Evolutionary conservation across 1,140 invertebrate genomes (phyloP).

Genomic region (Neuroterus valhalla): DNA sequence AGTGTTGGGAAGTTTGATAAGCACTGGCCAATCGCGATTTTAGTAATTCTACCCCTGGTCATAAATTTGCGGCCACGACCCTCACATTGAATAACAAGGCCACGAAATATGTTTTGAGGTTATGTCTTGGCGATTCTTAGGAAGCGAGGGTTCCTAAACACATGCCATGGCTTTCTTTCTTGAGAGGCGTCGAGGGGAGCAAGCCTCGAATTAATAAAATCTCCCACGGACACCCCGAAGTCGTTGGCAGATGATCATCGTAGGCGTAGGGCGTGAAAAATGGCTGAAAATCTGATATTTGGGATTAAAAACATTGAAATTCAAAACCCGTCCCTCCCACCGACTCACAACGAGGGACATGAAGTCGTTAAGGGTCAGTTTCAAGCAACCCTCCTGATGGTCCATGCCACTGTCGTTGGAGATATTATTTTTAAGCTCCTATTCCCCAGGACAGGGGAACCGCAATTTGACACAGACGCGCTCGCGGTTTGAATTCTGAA

Average conservation of each 20-base stretch:
- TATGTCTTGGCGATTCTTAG: constrained; percentile 47
- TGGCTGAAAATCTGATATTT: constrained; percentile 75
- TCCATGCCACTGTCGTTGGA: constrained; percentile 50
- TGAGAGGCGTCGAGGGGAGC: constrained; percentile 46
- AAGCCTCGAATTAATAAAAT: constrained; percentile 71
- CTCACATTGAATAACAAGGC: constrained; percentile 34
- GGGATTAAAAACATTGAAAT: constrained; percentile 77
- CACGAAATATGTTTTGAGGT: constrained; percentile 57
- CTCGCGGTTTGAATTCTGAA: constrained; percentile 69
- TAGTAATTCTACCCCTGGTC: background rate
- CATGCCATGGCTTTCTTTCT: constrained; percentile 53
- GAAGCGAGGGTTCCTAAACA: constrained; percentile 56
- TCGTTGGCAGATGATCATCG: constrained; percentile 58
- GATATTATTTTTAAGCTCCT: constrained; percentile 73
- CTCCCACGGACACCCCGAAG: constrained; percentile 62
- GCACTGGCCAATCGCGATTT: background rate
- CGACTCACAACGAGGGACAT: constrained; percentile 59
- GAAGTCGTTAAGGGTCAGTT: constrained; percentile 77
- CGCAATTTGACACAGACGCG: constrained; percentile 72
- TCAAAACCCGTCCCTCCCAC: constrained; percentile 71
- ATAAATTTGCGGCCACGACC: constrained; percentile 38
- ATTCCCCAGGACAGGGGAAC: constrained; percentile 48
- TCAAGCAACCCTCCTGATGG: constrained; percentile 55
- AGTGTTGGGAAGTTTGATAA: too few relatives aligned
- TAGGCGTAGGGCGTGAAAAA: constrained; percentile 72